Percentiles rank a stretch among this genome's conserved stretches.
phyloP scores from a whole-genome alignment of 2,113 vertebrate genomes.

The Anthoscopus minutus region DNA sequence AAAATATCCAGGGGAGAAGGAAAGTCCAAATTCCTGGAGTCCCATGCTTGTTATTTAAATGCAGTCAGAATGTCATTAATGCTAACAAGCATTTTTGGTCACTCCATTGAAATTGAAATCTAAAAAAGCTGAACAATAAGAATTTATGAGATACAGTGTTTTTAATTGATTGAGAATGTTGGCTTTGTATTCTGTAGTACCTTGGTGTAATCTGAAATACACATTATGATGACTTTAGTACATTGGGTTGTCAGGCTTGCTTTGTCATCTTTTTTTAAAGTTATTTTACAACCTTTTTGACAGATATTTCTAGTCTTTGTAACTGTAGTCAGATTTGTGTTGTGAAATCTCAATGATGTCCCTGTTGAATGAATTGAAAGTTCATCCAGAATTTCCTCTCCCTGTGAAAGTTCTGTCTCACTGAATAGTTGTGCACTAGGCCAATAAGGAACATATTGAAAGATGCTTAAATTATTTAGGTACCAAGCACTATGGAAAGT shows the following conservation, averaged over 20 bases:
- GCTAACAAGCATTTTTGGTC: background rate
- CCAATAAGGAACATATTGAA: background rate
- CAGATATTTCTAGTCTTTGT: background rate
- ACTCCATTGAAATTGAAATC: background rate
- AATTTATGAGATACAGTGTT: background rate
- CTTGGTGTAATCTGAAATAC: background rate
- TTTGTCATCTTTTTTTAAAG: background rate
- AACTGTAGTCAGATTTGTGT: background rate
- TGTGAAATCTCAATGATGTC: background rate
- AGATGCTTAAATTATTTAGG: background rate
- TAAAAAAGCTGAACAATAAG: background rate
- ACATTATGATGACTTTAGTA: background rate
- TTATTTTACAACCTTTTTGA: background rate
- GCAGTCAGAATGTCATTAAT: background rate
- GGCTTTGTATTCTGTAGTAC: background rate
- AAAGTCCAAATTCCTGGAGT: background rate
- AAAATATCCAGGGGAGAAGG: background rate
- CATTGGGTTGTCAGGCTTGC: background rate
- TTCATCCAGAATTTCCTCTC: background rate
- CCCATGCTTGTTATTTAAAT: background rate
- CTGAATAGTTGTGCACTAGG: background rate
- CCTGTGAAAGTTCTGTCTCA: background rate
- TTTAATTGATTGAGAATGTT: background rate
- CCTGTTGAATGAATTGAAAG: background rate
- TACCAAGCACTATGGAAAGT: background rate